Evolutionary conservation across 1,140 invertebrate genomes (phyloP).

Genomic region (Cyphomyrmex costatus): DNA sequence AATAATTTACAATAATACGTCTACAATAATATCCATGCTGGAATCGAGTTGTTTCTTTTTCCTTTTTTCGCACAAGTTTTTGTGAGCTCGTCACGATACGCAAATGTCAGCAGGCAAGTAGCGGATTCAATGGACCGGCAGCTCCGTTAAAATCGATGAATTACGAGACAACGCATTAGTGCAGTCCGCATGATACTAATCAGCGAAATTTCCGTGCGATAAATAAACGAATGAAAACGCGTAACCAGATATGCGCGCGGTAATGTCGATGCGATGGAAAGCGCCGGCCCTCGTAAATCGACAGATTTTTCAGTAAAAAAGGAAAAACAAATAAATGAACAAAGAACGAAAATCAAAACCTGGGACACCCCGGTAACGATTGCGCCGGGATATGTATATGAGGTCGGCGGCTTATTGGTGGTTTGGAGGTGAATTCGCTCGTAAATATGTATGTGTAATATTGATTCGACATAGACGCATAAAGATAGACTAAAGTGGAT

Average conservation of each 20-base stretch:
- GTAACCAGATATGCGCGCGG: conserved; percentile 82
- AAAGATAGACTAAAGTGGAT: conserved; percentile 77
- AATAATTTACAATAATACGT: conserved; percentile 51
- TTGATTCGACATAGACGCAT: conserved; percentile 77
- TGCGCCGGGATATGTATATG: conserved; percentile 74
- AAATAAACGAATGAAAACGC: conserved; percentile 82
- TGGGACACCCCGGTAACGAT: conserved; percentile 68
- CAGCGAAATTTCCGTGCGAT: conserved; percentile 85
- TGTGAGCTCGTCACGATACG: conserved; percentile 65
- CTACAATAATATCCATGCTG: conserved; percentile 13
- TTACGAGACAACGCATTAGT: conserved; percentile 86
- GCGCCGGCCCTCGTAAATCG: conserved; percentile 82
- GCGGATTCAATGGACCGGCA: conserved; percentile 84
- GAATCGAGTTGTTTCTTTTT: conserved; percentile 17
- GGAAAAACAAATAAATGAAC: conserved; percentile 76
- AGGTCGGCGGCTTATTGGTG: conserved; percentile 75
- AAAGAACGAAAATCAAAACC: conserved; percentile 77
- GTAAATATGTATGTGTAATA: conserved; percentile 77
- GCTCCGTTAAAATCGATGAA: conserved; percentile 85
- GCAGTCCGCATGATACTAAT: conserved; percentile 86
- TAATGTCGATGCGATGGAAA: conserved; percentile 84
- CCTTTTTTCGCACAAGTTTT: conserved; percentile 67
- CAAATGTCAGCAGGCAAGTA: conserved; percentile 67
- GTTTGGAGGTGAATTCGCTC: conserved; percentile 75
- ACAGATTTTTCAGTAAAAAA: conserved; percentile 77